These are phyloP conservation scores for Dascillus cervinus DNA, from an alignment of 2,888 invertebrate species.

Conservation along the genomic window DNA sequence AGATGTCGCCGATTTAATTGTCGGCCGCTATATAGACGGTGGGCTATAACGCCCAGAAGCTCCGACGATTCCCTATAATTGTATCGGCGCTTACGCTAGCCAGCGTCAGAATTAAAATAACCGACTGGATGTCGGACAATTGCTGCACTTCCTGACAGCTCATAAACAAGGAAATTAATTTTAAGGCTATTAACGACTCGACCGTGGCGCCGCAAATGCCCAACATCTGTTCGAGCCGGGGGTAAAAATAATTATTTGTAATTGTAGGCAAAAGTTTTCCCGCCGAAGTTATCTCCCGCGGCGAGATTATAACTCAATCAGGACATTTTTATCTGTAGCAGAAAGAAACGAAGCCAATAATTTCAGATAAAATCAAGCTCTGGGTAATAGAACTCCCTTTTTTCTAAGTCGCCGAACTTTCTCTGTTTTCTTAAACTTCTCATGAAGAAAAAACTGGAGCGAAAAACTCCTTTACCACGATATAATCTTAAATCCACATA, in stretches of 20 bases:
- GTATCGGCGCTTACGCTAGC: not conserved
- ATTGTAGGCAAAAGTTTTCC: not conserved
- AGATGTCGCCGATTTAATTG: constrained; percentile 6
- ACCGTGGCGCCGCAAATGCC: not conserved
- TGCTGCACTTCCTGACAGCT: constrained; percentile 1
- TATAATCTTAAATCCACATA: not conserved
- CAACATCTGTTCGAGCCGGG: not conserved
- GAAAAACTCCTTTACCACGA: no score
- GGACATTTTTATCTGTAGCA: not conserved
- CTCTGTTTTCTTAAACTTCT: not conserved
- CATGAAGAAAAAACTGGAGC: not conserved
- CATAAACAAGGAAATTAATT: constrained; percentile 8
- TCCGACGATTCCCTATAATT: no score
- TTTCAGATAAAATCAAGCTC: not conserved
- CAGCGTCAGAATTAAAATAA: not conserved
- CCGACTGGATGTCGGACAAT: not conserved
- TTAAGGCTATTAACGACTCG: constrained; percentile 6
- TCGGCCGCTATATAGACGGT: not conserved
- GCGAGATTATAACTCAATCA: not conserved
- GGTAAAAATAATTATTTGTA: not conserved
- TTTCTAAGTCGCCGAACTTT: not conserved
- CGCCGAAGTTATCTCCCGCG: no score
- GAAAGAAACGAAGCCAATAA: not conserved
- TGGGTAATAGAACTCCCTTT: no score
- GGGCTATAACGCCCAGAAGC: not conserved